Conservation (phyloP, 2,797 vertebrate genomes). For the Hypotaenidia okinawae region DNA sequence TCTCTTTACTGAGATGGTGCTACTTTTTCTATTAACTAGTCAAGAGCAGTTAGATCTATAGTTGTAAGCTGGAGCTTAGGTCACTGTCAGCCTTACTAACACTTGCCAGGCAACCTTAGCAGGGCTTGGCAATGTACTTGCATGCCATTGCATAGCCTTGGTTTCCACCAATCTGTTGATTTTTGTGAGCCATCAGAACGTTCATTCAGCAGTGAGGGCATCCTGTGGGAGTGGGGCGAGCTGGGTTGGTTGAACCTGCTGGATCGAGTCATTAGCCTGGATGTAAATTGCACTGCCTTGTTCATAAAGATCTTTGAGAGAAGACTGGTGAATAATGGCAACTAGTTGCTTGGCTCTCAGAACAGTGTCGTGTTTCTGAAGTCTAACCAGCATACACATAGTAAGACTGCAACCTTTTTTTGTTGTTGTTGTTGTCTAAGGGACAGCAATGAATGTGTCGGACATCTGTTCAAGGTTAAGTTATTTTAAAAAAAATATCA, state of each 20-base stretch:
- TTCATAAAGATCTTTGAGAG: neutral
- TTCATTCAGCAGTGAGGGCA: neutral
- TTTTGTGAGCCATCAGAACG: constrained; percentile 3
- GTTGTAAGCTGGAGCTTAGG: neutral
- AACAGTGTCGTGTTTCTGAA: neutral
- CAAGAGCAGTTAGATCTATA: neutral
- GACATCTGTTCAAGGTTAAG: neutral
- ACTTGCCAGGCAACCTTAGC: neutral
- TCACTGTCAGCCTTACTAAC: neutral
- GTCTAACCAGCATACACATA: neutral
- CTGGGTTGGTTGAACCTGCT: neutral
- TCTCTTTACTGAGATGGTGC: neutral
- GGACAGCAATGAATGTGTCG: rapidly evolving
- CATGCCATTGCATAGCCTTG: neutral
- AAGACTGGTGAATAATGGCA: neutral
- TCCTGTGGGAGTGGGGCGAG: neutral
- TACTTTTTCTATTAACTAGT: neutral
- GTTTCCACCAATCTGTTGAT: neutral
- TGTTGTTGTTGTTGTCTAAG: neutral
- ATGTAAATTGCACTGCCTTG: neutral
- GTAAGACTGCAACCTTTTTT: too few species aligned
- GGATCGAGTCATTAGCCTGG: neutral
- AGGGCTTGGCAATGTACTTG: neutral
- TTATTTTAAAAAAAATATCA: neutral
- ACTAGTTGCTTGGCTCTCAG: neutral